A percentile compares a stretch with the other conserved stretches of the same genome.
phyloP scores from a whole-genome alignment of 1,140 invertebrate species.

The Camponotus floridanus region DNA sequence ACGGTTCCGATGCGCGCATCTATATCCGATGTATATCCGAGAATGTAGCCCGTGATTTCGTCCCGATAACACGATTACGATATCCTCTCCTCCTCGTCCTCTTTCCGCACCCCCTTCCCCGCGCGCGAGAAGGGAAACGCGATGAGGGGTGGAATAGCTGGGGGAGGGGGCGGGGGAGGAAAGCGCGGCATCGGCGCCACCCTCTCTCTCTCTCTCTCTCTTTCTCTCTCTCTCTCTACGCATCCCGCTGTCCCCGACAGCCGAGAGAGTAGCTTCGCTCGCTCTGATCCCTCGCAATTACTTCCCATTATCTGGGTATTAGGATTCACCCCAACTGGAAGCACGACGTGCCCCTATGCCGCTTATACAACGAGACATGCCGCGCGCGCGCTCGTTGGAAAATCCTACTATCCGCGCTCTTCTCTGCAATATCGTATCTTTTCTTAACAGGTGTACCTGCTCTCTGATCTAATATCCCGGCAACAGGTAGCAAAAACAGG shows the following conservation, averaged over 20 bases:
- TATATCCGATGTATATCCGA: constrained; percentile 79
- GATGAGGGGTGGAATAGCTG: constrained; percentile 6
- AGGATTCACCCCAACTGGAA: constrained; percentile 85
- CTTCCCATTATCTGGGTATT: constrained; percentile 87
- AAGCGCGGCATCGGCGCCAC: constrained; percentile 67
- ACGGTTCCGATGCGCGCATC: not conserved
- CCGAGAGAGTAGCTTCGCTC: constrained; percentile 80
- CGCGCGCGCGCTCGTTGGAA: constrained; percentile 45
- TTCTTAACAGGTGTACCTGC: constrained; percentile 41
- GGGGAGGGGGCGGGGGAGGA: constrained; percentile 30
- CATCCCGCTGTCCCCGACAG: constrained; percentile 60
- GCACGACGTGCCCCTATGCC: constrained; percentile 80
- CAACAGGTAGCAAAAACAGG: constrained; percentile 70
- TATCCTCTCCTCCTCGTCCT: constrained; percentile 72
- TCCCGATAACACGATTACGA: constrained; percentile 83
- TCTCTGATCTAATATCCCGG: constrained; percentile 54
- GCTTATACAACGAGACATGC: constrained; percentile 63
- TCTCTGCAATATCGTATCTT: constrained; percentile 37
- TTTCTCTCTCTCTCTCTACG: constrained; percentile 46
- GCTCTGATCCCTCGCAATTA: constrained; percentile 86
- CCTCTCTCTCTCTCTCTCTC: constrained; percentile 35
- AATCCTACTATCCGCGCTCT: constrained; percentile 34
- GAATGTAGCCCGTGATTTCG: constrained; percentile 84
- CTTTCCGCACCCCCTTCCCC: constrained; percentile 61
- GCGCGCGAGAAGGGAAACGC: constrained; percentile 51